phyloP scores from a whole-genome alignment of 2,113 vertebrate species.

The Meleagris gallopavo region DNA sequence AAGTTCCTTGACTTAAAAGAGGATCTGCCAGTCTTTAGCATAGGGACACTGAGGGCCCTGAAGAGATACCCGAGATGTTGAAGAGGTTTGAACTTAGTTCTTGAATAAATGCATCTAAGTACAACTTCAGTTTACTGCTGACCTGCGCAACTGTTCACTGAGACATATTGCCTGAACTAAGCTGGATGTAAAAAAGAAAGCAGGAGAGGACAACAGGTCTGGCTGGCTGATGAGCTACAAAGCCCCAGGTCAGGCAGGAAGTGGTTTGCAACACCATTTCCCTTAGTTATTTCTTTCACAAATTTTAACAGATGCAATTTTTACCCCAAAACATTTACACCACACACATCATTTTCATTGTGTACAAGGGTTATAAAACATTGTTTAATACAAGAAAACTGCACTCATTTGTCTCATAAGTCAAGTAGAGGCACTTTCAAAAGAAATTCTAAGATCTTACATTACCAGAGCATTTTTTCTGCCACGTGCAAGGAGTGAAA shows the following conservation, averaged over 20 bases:
- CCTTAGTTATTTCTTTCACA: neutral
- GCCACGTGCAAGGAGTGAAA: neutral
- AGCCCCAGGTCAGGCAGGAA: neutral
- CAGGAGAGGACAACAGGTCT: neutral
- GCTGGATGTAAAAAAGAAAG: neutral
- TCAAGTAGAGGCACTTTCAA: neutral
- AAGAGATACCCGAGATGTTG: neutral
- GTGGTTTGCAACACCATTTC: neutral
- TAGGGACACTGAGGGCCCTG: fast-evolving
- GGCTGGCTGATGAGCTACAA: neutral
- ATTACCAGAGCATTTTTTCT: conserved; percentile 13
- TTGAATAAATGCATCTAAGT: neutral
- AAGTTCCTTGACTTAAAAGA: neutral
- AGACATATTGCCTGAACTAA: neutral
- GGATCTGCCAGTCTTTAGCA: neutral
- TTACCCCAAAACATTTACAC: conserved; percentile 3
- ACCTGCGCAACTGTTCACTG: neutral
- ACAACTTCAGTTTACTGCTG: neutral
- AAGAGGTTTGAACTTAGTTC: neutral
- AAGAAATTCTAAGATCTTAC: conserved; percentile 16
- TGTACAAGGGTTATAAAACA: neutral
- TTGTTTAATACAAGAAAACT: neutral
- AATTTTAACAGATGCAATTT: conserved; percentile 20
- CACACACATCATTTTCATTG: neutral
- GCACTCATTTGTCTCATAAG: neutral